Percentiles rank a stretch among this genome's conserved stretches.
Evolutionary conservation across 2,797 vertebrate genomes (phyloP).

Genomic region (Helostoma temminkii): DNA sequence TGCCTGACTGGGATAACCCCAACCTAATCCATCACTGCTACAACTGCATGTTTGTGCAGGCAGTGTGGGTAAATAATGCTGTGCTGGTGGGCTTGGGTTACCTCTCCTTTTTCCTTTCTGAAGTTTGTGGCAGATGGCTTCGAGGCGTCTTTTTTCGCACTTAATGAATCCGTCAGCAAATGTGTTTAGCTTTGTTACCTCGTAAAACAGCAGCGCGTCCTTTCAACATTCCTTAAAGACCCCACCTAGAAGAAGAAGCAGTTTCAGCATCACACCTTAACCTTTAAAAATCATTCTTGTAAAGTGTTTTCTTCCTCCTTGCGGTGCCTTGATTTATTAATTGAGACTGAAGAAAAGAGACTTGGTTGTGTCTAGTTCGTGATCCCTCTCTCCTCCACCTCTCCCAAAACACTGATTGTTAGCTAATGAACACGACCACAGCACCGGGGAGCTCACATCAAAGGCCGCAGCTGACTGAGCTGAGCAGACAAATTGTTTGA

Average conservation of each 20-base stretch:
- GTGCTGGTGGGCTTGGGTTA: conserved; percentile 80
- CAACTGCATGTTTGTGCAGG: conserved; percentile 82
- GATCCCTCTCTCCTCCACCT: conserved; percentile 1
- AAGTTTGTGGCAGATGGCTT: conserved; percentile 66
- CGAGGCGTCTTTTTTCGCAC: conserved; percentile 71
- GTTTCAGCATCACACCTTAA: conserved; percentile 35
- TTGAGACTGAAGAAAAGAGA: conserved; percentile 4
- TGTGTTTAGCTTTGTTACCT: conserved; percentile 76
- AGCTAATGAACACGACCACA: conserved; percentile 75
- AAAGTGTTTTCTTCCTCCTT: conserved; percentile 22
- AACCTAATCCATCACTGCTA: conserved; percentile 83
- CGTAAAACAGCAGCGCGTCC: conserved; percentile 71
- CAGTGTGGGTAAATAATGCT: conserved; percentile 76
- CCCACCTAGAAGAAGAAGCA: conserved; percentile 62
- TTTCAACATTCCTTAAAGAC: conserved; percentile 65
- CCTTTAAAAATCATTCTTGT: conserved; percentile 42
- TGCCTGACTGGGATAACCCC: conserved; percentile 73
- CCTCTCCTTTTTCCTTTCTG: conserved; percentile 58
- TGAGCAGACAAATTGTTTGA: conserved; percentile 82
- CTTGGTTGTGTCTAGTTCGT: conserved; percentile 19
- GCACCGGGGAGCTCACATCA: conserved; percentile 79
- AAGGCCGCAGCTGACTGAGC: conserved; percentile 80
- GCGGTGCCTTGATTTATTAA: conserved; percentile 22
- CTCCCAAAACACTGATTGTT: conserved; percentile 61
- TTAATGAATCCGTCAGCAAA: conserved; percentile 82